A percentile compares a stretch with the other conserved stretches of the same genome.
phyloP scores from a whole-genome alignment of 2,113 vertebrate genomes.

The Coturnix japonica region DNA sequence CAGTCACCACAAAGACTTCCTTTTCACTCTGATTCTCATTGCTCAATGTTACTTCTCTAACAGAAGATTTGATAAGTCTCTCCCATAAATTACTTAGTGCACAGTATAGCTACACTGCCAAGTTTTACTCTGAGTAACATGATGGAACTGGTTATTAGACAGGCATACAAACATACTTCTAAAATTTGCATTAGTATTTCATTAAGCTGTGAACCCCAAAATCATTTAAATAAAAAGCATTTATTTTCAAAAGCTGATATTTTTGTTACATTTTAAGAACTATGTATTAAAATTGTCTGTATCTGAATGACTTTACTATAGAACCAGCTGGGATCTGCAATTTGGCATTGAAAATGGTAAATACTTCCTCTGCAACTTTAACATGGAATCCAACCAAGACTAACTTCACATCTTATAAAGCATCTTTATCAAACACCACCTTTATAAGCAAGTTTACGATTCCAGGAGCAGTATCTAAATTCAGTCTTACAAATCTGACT shows the following conservation, averaged over 20 bases:
- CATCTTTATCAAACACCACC: conserved; percentile 78
- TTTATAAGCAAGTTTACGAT: conserved; percentile 67
- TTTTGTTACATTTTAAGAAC: background rate
- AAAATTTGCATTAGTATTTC: background rate
- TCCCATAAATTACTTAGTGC: background rate
- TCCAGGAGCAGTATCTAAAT: conserved; percentile 58
- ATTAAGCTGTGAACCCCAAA: background rate
- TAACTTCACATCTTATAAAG: conserved; percentile 84
- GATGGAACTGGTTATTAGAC: background rate
- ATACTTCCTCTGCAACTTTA: conserved; percentile 79
- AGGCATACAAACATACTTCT: background rate
- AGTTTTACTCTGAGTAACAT: background rate
- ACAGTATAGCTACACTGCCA: background rate
- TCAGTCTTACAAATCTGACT: conserved; percentile 75
- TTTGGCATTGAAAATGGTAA: conserved; percentile 74
- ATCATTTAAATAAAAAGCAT: fast-evolving
- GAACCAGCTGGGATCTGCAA: conserved; percentile 81
- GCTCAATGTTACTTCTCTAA: background rate
- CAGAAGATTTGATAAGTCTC: background rate
- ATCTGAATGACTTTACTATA: conserved; percentile 28
- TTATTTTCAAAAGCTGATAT: background rate
- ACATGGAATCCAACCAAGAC: conserved; percentile 79
- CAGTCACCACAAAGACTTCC: background rate
- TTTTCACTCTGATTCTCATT: background rate
- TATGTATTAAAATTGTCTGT: background rate